These are phyloP conservation scores for Metellina segmentata DNA, from an alignment of 2,888 invertebrate species.

Conservation along the genomic window DNA sequence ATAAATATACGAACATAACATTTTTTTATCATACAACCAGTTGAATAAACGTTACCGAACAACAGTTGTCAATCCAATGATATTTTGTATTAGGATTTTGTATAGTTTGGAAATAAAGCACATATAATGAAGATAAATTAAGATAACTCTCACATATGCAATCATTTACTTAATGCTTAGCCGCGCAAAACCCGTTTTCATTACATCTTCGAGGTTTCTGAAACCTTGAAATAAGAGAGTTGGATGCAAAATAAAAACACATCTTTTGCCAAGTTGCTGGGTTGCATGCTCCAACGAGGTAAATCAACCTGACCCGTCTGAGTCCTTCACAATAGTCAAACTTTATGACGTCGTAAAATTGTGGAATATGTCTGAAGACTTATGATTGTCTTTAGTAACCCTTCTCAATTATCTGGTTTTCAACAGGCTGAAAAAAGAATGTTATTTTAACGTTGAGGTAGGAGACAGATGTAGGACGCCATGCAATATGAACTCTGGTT, in stretches of 20 bases:
- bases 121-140: no score
- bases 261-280: not conserved
- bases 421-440: not conserved
- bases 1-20: no score
- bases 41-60: no score
- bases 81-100: no score
- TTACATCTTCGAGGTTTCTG: not conserved
- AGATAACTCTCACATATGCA: no score
- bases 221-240: not conserved
- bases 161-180: not conserved
- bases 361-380: not conserved
- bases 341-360: slow-evolving; percentile 15
- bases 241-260: not conserved
- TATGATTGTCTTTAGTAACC: not conserved
- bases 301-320: slow-evolving; percentile 36
- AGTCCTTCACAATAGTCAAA: not conserved
- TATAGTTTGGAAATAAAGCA: no score
- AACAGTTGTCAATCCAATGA: no score
- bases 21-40: no score
- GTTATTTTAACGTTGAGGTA: not conserved
- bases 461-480: no score
- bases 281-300: not conserved
- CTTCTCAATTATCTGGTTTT: not conserved
- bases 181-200: not conserved
- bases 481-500: not conserved